Evolutionary conservation across 1,140 invertebrate species (phyloP), one percentile per base, ranked within the genome.

Genomic region (Ditylenchus dipsaci): DNA sequence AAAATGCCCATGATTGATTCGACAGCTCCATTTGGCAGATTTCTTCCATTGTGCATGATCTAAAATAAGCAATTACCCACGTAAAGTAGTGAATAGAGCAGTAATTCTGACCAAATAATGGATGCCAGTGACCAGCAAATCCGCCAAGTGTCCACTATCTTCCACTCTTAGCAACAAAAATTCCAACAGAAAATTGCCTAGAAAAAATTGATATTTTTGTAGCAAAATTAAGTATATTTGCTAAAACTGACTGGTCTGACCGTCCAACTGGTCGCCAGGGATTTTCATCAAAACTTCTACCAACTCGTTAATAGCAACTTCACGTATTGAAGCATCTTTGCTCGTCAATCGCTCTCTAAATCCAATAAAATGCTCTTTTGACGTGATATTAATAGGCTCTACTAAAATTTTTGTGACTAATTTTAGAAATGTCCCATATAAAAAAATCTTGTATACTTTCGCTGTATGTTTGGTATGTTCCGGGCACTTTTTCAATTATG

Each of bases 111-210:
- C 69, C 61, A 71, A 53, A 33, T n/a, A 26, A 21, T 71, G 67
- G 11, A 71, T 62, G 26, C 43, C 47, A 26, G 42, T 26, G 27
- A 71, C 63, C n/a, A 71, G 11, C 15, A 23, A 30, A 15, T 71
- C 59, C 38, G 33, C 33, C 42, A 71, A 27, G 26, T 71, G 69
- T 21, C 72, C 69, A 63, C 53, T 58, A 23, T 71, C 69, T 26
- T 71, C 69, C 11, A 71, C 61, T 53, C 61, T 21, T 15, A n/a
- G 66, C 23, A 71, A 43, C 8, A 0, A 19, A 7, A 65, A 65
- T 58, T 65, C 33, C 63, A 71, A 9, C 57, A 71, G 58, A 73
- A 71, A 73, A 17, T 60, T 45, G 21, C 57, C 9, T 56, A 65
- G 49, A 53, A n/a, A n/a, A n/a, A n/a, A n/a, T n/a, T n/a, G n/a